Evolutionary conservation across 2,888 invertebrate genomes (phyloP), one percentile per base, ranked within the genome.

Genomic region (Diachrysia chrysitis): DNA sequence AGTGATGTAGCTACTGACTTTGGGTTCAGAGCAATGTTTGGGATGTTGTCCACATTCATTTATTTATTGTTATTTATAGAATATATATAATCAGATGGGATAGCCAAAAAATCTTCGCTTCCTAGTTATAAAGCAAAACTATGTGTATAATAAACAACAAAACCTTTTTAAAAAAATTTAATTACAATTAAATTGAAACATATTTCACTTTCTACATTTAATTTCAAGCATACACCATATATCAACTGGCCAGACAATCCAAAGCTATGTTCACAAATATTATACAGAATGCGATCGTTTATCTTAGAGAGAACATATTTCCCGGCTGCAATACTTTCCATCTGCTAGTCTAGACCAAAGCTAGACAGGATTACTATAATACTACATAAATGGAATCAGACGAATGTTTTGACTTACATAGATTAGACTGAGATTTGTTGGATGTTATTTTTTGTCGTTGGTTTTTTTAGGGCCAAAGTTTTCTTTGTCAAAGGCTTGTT

Each of bases 281-380:
- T 59, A 57, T 63, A 70, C 66, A 51, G 57, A 67, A 66, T 64
- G 32, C 46, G 48, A 66, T 54, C 79, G 64, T 80, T 76, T 81
- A 58, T 81, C 71, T 73, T 61, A 48, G 42, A 59, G 17, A 37
- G 68, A n/a, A 69, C 58, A 67, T 76, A 66, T 73, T 69, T 71
- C 61, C 60, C 51, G 29, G 42, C 68, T 60, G 66, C 55, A 19
- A 55, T 60, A 66, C 61, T 21, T 19, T 65, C 55, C 76, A 76
- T 81, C 71, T 78, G 79, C 73, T 71, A 55, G 80, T 81, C 80
- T 81, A 66, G 63, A 63, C 73, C 19, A 62, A 65, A 59, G 65
- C 46, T 58, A 67, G 73, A 73, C 78, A 57, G 59, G 58, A 75
- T 78, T 69, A 73, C 42, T 64, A 62, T 60, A 64, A 67, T 67